phyloP scores from a whole-genome alignment of 2,797 vertebrate genomes.

The Sylvia borin region DNA sequence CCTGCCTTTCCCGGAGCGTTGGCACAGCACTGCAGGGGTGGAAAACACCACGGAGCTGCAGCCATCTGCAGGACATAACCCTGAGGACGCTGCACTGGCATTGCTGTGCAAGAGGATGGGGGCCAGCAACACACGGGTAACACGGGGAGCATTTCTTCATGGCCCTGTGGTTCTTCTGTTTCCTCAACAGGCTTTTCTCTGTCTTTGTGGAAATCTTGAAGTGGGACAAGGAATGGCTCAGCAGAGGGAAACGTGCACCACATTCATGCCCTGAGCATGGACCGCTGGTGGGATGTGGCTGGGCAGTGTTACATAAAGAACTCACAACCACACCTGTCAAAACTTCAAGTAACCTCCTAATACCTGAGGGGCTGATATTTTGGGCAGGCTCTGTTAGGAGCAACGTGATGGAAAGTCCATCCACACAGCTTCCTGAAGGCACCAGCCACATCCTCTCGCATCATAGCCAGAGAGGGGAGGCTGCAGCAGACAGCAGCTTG shows the following conservation, averaged over 20 bases:
- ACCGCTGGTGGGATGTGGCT: fast-evolving
- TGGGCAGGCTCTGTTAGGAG: not conserved
- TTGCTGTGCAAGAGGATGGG: not conserved
- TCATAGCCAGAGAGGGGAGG: fast-evolving
- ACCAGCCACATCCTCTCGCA: not conserved
- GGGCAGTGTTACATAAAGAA: not conserved
- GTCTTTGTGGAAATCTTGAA: not conserved
- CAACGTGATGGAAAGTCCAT: not conserved
- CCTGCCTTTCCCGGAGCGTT: fast-evolving
- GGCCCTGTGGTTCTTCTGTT: not conserved
- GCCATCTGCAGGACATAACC: not conserved
- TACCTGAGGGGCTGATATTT: not conserved
- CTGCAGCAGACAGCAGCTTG: not conserved
- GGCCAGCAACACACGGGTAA: fast-evolving
- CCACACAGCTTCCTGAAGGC: not conserved
- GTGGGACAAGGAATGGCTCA: fast-evolving
- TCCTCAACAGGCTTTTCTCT: not conserved
- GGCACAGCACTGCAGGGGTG: not conserved
- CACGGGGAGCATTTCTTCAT: fast-evolving
- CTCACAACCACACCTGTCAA: not conserved
- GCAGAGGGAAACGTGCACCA: fast-evolving
- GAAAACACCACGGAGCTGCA: not conserved
- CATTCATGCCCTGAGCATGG: not conserved
- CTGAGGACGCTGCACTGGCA: not conserved
- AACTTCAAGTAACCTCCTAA: not conserved